Evolutionary conservation across 2,113 vertebrate genomes (phyloP).

Genomic region (Cricetomys ansorgei): DNA sequence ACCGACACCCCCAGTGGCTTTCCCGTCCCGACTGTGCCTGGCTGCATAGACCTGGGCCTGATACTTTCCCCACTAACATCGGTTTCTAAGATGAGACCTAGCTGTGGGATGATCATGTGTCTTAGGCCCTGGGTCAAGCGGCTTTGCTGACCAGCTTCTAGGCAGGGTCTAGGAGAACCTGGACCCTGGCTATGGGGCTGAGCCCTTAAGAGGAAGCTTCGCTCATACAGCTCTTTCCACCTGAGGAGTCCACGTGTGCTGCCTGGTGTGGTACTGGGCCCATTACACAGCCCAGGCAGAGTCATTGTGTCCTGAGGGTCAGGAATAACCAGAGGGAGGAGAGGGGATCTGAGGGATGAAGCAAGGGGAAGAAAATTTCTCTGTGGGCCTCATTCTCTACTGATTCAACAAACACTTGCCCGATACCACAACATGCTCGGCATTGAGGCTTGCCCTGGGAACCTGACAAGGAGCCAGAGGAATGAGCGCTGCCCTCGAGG

Average conservation of each 20-base stretch:
- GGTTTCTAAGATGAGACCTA: not conserved
- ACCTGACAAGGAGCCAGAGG: not conserved
- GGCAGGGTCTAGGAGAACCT: not conserved
- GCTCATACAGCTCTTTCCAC: not conserved
- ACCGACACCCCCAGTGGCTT: not conserved
- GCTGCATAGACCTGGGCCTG: slow-evolving; percentile 3
- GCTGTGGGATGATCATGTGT: not conserved
- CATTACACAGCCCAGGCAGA: not conserved
- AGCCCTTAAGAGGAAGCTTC: not conserved
- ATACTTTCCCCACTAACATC: not conserved
- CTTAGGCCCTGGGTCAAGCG: not conserved
- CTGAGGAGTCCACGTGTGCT: fast-evolving
- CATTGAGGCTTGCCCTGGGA: not conserved
- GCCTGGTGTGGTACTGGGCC: not conserved
- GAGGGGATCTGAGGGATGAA: not conserved
- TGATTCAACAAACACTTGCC: not conserved
- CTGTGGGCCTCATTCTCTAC: not conserved
- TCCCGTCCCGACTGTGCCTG: not conserved
- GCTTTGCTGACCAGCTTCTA: not conserved
- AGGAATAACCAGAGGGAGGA: not conserved
- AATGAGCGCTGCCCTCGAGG: not conserved
- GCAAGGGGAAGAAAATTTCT: not conserved
- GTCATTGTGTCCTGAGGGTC: not conserved
- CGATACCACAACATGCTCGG: not conserved
- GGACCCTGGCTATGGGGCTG: not conserved